Conservation (phyloP, 2,797 vertebrate genomes). For the Geotrypetes seraphini region DNA sequence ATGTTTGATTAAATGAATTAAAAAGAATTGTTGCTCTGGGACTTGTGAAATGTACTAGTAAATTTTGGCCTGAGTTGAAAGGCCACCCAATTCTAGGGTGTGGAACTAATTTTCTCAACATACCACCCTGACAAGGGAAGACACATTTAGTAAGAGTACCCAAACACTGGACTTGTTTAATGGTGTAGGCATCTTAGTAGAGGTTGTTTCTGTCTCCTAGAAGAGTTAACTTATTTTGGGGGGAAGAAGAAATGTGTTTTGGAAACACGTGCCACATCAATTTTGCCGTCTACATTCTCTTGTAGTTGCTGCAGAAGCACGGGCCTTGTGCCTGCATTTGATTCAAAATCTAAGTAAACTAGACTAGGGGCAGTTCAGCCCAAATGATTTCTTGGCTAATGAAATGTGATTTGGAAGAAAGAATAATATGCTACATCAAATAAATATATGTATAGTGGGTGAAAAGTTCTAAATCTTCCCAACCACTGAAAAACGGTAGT, state of each 20-base stretch:
- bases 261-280: not conserved
- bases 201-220: too few relatives aligned
- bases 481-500: slow-evolving; percentile 4
- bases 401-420: slow-evolving; percentile 16
- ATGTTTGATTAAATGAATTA: too few relatives aligned
- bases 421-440: slow-evolving; percentile 17
- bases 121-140: slow-evolving; percentile 18
- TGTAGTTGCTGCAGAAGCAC: slow-evolving; percentile 5
- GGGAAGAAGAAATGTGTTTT: not conserved
- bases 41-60: too few relatives aligned
- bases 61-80: slow-evolving; percentile 33
- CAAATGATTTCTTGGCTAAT: slow-evolving; percentile 9
- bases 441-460: slow-evolving; percentile 18
- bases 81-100: slow-evolving; percentile 43
- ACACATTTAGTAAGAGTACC: slow-evolving; percentile 4
- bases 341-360: not conserved
- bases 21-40: too few relatives aligned
- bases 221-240: too few relatives aligned
- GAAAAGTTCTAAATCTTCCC: slow-evolving; percentile 19
- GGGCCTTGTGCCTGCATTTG: not conserved
- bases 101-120: slow-evolving; percentile 17
- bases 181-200: too few relatives aligned
- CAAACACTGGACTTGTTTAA: not conserved
- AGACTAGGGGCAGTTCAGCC: not conserved
- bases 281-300: slow-evolving; percentile 1